Base-by-base conservation (phyloP, 2,888 invertebrate genomes). In the Rhodophaea formosa region DNA sequence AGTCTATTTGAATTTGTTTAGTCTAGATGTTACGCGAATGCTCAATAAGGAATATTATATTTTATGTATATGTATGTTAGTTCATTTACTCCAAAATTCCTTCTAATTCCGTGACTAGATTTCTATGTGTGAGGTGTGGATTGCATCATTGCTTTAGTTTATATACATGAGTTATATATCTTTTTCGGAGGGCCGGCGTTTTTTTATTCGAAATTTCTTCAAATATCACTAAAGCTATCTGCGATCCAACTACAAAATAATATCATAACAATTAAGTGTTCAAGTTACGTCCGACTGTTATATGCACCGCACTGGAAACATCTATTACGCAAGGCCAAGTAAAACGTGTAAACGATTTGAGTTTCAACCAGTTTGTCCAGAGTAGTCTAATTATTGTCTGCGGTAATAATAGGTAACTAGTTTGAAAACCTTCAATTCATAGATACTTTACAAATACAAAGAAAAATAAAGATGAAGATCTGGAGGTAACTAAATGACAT, bases 311-410 rank as follows among this genome's bases (percentile, higher is more conserved):
- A 35, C 39, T 51, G 12, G 35, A 51, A 35, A 51, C 39, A 39
- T 35, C 35, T 51, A 17, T 51, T 51, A 51, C 35, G 51, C 17
- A 51, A 51, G 16, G 23, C 46, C 23, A 46, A 39, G 39, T 39
- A 12, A 39, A 39, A 35, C 35, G 35, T 35, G 35, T 16, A 16
- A 51, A 35, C 51, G 35, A 35, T 16, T 16, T 32, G 35, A 51
- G 10, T 51, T 51, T 35, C n/a, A 39, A 35, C 16, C 35, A 35
- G 51, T 35, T 7, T 16, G 35, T 32, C 35, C 23, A 23, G 23
- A 23, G 23, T 3, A 32, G 35, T 12, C 16, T 35, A 51, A 51
- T n/a, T n/a, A n/a, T n/a, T n/a, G n/a, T 51, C 30, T 51, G 14
- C 51, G 15, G 35, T 32, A 32, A 51, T 32, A 32, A 51, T 8